These are phyloP conservation scores for Ceyx melanurus DNA, from an alignment of 2,113 vertebrate species.

Conservation along the genomic window DNA sequence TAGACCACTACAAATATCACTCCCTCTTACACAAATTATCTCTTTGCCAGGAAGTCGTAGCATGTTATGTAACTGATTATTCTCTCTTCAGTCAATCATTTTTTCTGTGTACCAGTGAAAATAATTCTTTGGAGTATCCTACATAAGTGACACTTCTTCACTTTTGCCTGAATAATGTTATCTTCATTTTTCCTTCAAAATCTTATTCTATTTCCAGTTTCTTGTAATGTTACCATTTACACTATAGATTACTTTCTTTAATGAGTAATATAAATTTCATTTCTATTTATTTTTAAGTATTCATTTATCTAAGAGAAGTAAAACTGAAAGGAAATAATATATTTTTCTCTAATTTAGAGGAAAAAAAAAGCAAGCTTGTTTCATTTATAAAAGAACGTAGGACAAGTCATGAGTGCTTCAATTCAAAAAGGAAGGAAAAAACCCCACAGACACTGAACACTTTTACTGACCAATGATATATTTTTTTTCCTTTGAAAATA, in stretches of 20 bases:
- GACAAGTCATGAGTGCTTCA: background rate
- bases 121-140: background rate
- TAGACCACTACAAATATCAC: background rate
- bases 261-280: background rate
- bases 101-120: background rate
- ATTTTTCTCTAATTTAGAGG: background rate
- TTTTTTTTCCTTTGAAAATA: background rate
- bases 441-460: rapidly evolving
- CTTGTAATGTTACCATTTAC: background rate
- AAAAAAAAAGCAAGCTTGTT: background rate
- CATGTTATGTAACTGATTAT: background rate
- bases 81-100: background rate
- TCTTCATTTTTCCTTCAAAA: background rate
- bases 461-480: background rate
- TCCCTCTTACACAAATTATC: background rate
- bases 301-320: background rate
- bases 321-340: background rate
- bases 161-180: background rate
- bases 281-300: background rate
- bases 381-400: background rate
- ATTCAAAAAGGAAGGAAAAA: background rate
- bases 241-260: background rate
- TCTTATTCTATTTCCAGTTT: background rate
- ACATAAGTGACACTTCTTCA: background rate
- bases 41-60: background rate